Conservation (phyloP, 2,797 vertebrate genomes). For the Holocentrus rufus region DNA sequence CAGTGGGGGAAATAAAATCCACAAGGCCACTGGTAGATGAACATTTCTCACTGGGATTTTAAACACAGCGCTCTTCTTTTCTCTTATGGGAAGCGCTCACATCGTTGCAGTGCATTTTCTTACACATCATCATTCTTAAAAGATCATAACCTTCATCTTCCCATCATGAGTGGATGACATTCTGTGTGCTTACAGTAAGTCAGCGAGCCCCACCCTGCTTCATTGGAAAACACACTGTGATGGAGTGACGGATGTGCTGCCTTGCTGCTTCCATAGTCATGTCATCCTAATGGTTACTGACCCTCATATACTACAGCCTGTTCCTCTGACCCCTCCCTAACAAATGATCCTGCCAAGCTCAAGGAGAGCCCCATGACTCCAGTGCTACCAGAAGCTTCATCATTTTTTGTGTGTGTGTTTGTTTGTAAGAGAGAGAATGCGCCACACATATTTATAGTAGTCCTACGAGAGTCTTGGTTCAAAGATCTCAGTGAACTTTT, state of each 20-base stretch:
- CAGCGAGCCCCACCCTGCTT: not conserved
- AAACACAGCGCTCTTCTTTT: not conserved
- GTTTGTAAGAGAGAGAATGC: not conserved
- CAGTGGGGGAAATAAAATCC: not conserved
- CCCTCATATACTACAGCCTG: conserved; percentile 13
- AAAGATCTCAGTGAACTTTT: not conserved
- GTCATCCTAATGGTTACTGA: conserved; percentile 46
- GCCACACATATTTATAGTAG: not conserved
- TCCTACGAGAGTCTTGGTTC: not conserved
- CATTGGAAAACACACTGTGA: conserved; percentile 3
- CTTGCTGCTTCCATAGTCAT: conserved; percentile 2
- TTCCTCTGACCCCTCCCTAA: conserved; percentile 39
- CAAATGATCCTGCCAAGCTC: conserved; percentile 26
- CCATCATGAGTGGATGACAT: conserved; percentile 21
- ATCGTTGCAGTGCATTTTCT: not conserved
- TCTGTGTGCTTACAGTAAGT: conserved; percentile 21
- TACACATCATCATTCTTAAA: conserved; percentile 2
- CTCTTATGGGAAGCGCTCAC: not conserved
- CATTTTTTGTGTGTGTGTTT: not conserved
- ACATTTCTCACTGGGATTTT: not conserved
- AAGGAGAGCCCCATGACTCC: conserved; percentile 23
- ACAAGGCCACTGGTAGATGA: not conserved
- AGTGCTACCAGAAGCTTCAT: not conserved
- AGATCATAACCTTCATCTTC: conserved; percentile 15
- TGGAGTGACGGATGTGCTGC: conserved; percentile 9